Base-by-base conservation (phyloP, 2,888 invertebrate genomes). In the Margaritifera margaritifera region DNA sequence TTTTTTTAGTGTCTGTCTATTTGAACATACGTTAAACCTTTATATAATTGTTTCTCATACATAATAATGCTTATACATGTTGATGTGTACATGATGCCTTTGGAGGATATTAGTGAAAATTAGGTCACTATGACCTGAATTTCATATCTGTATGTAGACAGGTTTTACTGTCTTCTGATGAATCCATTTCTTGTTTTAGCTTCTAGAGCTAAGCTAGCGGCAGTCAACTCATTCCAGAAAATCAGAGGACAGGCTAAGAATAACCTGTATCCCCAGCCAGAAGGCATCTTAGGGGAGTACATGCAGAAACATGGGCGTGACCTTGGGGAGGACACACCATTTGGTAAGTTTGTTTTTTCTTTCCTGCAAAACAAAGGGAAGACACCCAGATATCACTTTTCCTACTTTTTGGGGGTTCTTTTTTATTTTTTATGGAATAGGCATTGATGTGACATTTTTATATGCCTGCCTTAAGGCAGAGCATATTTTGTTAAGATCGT, bases 221-320 rank as follows among this genome's bases (percentile, higher is more conserved):
- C 92, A 6, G 86, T 90, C 68, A 90, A 89, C 68, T 90, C 91
- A 73, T 96, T 99, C 85, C 97, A 97, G 86, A 99, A 99, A 92
- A 92, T 99, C 78, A 95, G 97, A 87, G 98, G 98, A 20, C 97
- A 97, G 90, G 96, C 97, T 55, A 98, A 98, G 91, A 96, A 96
- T 79, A 95, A 96, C 88, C 96, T 98, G 59, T 99, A 99, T 91
- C 99, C 99, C 63, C 99, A 99, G 90, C 98, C 99, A 0, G 99
- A 99, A 91, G 99, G 99, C 64, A 95, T 95, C 56, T 92, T 99
- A 53, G 98, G 98, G 2, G 99, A 99, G 89, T 96, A 97, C 86
- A 98, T 99, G 98, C 92, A 95, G 79, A 94, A 93, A 84, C 98
- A 97, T 90, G 99, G 99, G 75, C 95, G 95, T 91, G 97, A 96